A percentile compares a stretch with the other conserved stretches of the same genome.
These are phyloP conservation scores for Achroia grisella DNA, from an alignment of 1,140 invertebrate species.

Conservation along the genomic window DNA sequence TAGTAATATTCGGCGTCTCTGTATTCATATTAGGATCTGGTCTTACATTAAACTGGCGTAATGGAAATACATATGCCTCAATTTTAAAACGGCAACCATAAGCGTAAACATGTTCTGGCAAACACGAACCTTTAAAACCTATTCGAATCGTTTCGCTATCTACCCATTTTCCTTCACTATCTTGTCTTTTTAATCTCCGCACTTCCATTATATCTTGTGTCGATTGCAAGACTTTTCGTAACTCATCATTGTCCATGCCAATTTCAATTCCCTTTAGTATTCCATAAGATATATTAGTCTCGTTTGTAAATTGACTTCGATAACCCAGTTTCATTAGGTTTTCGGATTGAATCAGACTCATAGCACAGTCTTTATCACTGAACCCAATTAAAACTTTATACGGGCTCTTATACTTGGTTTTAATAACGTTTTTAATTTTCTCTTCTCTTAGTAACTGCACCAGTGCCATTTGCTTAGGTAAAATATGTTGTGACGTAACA, in stretches of 20 bases:
- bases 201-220: constrained; percentile 2
- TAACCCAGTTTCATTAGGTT: constrained; percentile 10
- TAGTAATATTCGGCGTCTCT: neutral
- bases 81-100: constrained; percentile 13
- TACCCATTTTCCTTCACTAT: constrained; percentile 13
- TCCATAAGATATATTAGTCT: constrained; percentile 11
- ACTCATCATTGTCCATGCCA: constrained; percentile 5
- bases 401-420: constrained; percentile 21
- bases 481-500: constrained; percentile 4
- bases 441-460: constrained; percentile 17
- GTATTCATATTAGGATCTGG: neutral
- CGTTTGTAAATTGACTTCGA: no score
- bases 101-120: constrained; percentile 11
- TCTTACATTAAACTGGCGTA: constrained; percentile 8
- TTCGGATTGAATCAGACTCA: constrained; percentile 5
- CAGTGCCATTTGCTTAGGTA: constrained; percentile 21
- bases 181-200: constrained; percentile 13
- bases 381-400: constrained; percentile 16
- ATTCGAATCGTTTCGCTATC: constrained; percentile 17
- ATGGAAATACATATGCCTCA: constrained; percentile 13
- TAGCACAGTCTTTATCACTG: constrained; percentile 6
- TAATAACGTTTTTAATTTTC: constrained; percentile 12
- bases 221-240: constrained; percentile 3
- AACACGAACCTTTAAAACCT: constrained; percentile 14
- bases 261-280: constrained; percentile 12